Conservation (phyloP, 2,113 vertebrate species). For the Todiramphus saurophagus region DNA sequence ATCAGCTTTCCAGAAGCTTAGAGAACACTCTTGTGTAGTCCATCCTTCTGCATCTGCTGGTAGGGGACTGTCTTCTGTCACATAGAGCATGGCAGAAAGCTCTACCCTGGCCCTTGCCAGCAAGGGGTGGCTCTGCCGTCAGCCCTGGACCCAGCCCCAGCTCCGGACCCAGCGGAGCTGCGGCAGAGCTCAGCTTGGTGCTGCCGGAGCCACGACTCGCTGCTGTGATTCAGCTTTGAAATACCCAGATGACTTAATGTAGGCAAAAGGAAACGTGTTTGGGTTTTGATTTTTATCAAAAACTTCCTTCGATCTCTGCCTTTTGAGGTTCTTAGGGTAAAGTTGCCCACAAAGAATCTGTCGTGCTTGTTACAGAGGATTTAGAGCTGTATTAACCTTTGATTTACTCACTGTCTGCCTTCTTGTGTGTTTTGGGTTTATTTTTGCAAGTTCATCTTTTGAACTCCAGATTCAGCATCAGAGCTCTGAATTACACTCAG, state of each 20-base stretch:
- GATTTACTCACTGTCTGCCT: neutral
- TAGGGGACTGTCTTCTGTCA: neutral
- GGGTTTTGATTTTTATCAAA: slow-evolving; percentile 17
- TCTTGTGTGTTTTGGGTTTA: slow-evolving; percentile 4
- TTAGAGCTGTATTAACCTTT: slow-evolving; percentile 36
- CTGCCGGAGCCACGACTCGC: neutral
- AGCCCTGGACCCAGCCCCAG: neutral
- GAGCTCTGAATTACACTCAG: neutral
- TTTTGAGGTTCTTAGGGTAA: slow-evolving; percentile 31
- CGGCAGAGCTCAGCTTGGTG: fast-evolving
- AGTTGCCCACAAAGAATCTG: slow-evolving; percentile 1
- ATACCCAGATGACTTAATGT: neutral
- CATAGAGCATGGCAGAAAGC: fast-evolving
- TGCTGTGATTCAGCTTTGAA: neutral
- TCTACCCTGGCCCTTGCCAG: neutral
- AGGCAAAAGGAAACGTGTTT: neutral
- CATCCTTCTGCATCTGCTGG: neutral
- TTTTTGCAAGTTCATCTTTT: slow-evolving; percentile 34
- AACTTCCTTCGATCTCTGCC: neutral
- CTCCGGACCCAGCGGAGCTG: neutral
- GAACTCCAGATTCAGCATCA: neutral
- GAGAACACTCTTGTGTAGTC: neutral
- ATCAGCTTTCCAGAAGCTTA: neutral
- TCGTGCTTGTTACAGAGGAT: neutral
- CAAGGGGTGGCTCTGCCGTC: neutral